phyloP scores from a whole-genome alignment of 1,140 invertebrate genomes.

The Drosophila ercepeae region DNA sequence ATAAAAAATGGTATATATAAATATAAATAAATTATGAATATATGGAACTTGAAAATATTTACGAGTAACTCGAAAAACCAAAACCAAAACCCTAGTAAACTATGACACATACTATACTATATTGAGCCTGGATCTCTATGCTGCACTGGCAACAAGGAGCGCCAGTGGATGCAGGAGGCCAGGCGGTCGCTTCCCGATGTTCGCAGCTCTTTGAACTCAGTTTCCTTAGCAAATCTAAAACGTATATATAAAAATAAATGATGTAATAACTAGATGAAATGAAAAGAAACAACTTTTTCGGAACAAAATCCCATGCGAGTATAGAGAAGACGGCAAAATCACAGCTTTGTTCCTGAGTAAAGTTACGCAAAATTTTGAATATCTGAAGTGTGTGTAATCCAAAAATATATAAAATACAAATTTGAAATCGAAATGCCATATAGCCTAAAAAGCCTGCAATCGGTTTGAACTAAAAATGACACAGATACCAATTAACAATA shows the following conservation, averaged over 20 bases:
- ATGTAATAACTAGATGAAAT: conserved; percentile 1
- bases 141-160: conserved; percentile 72
- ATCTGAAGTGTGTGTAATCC: conserved; percentile 77
- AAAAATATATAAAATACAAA: conserved; percentile 27
- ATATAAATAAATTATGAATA: conserved; percentile 55
- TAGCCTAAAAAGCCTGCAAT: not conserved
- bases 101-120: conserved; percentile 40
- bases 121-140: conserved; percentile 39
- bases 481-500: conserved; percentile 14
- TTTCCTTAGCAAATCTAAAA: conserved; percentile 60
- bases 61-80: conserved; percentile 44
- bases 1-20: conserved; percentile 47
- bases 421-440: conserved; percentile 18
- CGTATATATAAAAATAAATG: conserved; percentile 7
- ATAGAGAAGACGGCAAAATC: conserved; percentile 38
- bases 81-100: conserved; percentile 16
- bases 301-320: conserved; percentile 35
- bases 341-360: conserved; percentile 74
- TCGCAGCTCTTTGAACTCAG: conserved; percentile 78
- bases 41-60: conserved; percentile 47
- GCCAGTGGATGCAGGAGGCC: conserved; percentile 50
- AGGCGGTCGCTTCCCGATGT: conserved; percentile 63
- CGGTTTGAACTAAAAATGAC: conserved; percentile 2
- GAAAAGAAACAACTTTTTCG: conserved; percentile 31
- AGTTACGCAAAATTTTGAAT: conserved; percentile 49